These are phyloP conservation scores for Drosophila putrida DNA, from an alignment of 2,888 invertebrate species.

Conservation along the genomic window DNA sequence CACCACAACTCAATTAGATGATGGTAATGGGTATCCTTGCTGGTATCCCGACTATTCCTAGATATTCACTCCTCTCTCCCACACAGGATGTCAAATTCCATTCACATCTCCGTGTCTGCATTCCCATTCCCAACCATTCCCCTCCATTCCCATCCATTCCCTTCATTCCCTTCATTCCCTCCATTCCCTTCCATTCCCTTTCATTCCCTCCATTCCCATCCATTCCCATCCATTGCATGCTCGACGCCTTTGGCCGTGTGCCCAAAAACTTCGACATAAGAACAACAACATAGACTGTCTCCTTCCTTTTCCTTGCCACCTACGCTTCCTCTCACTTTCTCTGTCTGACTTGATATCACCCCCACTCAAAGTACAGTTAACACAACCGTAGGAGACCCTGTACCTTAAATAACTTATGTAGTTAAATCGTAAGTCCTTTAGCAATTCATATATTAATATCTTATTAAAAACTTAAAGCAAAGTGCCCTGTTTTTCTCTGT, in stretches of 20 bases:
- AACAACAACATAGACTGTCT: slow-evolving; percentile 19
- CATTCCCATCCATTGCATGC: slow-evolving; percentile 1
- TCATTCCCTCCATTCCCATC: too few relatives aligned
- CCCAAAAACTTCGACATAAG: slow-evolving; percentile 45
- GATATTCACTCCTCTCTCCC: not conserved
- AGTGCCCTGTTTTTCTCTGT: too few relatives aligned
- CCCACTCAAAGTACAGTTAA: not conserved
- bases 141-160: too few relatives aligned
- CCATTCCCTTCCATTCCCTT: too few relatives aligned
- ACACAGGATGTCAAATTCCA: slow-evolving; percentile 10
- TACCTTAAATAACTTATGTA: too few relatives aligned
- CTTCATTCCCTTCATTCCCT: too few relatives aligned
- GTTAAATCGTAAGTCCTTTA: too few relatives aligned
- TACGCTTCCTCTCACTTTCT: not conserved
- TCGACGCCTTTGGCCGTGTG: slow-evolving; percentile 44
- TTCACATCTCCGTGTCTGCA: slow-evolving; percentile 1
- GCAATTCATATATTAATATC: too few relatives aligned
- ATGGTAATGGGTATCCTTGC: slow-evolving; percentile 5
- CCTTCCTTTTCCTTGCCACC: not conserved
- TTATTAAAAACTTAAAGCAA: too few relatives aligned
- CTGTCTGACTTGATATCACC: not conserved
- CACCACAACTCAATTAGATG: slow-evolving; percentile 45
- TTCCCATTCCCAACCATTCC: too few relatives aligned
- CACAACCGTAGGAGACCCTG: too few relatives aligned
- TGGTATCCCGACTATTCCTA: slow-evolving; percentile 7